Evolutionary conservation across 2,888 invertebrate genomes (phyloP).

Genomic region (Drosophila putrida): DNA sequence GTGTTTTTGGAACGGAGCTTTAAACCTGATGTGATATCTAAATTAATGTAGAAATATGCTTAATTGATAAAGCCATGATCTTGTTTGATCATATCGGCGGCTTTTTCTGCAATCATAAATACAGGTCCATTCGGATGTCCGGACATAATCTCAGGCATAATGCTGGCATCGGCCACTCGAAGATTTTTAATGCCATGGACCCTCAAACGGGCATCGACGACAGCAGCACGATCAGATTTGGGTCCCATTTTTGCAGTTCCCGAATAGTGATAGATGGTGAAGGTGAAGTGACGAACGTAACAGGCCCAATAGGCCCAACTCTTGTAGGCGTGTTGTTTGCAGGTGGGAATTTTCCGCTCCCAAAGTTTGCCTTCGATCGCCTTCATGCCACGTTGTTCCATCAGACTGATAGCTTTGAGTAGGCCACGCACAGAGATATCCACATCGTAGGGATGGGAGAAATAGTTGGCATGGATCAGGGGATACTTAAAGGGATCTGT

Average conservation of each 20-base stretch:
- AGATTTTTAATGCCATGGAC: constrained; percentile 86
- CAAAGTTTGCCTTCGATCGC: constrained; percentile 87
- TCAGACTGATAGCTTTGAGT: constrained; percentile 86
- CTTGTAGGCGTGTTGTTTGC: constrained; percentile 86
- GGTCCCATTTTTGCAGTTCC: constrained; percentile 90
- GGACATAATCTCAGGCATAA: constrained; percentile 87
- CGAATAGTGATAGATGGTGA: constrained; percentile 88
- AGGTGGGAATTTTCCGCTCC: constrained; percentile 88
- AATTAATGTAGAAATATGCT: constrained; percentile 11
- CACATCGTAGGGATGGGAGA: constrained; percentile 88
- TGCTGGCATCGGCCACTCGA: constrained; percentile 87
- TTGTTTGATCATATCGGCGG: constrained; percentile 87
- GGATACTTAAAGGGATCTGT: constrained; percentile 89
- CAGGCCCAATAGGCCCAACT: constrained; percentile 89
- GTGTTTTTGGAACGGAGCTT: constrained; percentile 22
- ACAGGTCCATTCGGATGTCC: constrained; percentile 87
- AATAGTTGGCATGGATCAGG: constrained; percentile 89
- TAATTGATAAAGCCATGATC: constrained; percentile 84
- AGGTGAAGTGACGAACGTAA: constrained; percentile 87
- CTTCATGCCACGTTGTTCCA: constrained; percentile 86
- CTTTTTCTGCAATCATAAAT: constrained; percentile 87
- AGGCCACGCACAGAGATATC: constrained; percentile 88
- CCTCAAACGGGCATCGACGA: constrained; percentile 88
- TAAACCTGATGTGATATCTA: constrained; percentile 52
- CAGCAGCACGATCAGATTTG: constrained; percentile 87